A percentile compares a stretch with the other conserved stretches of the same genome.
Evolutionary conservation across 1,140 invertebrate species (phyloP).

Genomic region (Piezodorus guildinii): DNA sequence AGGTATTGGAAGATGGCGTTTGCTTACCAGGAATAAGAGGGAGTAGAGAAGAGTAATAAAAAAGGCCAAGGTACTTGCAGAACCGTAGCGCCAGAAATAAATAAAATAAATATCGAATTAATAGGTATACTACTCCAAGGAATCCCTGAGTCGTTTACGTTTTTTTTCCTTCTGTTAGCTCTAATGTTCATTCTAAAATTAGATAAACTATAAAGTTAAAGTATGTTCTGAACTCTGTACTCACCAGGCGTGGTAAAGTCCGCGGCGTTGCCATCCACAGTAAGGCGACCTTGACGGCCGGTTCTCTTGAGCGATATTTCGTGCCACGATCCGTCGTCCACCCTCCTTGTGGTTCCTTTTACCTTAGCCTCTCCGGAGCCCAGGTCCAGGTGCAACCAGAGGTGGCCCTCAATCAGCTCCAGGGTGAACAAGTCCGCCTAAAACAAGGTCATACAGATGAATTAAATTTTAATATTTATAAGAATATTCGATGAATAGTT

Average conservation of each 20-base stretch:
- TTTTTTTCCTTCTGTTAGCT: too few relatives aligned
- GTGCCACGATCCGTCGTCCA: slow-evolving; percentile 89
- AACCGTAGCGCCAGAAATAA: too few relatives aligned
- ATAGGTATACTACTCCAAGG: too few relatives aligned
- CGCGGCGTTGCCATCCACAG: slow-evolving; percentile 76
- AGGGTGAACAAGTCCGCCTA: slow-evolving; percentile 85
- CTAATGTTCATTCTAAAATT: not conserved
- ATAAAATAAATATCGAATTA: too few relatives aligned
- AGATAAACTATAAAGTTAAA: not conserved
- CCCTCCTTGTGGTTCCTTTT: slow-evolving; percentile 61
- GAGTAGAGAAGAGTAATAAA: too few relatives aligned
- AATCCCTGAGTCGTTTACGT: too few relatives aligned
- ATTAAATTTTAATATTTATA: too few relatives aligned
- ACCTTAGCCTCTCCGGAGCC: slow-evolving; percentile 83
- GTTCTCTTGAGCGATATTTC: slow-evolving; percentile 68
- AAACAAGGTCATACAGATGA: too few relatives aligned
- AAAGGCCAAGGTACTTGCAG: too few relatives aligned
- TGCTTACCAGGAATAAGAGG: too few relatives aligned
- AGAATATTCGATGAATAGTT: too few relatives aligned
- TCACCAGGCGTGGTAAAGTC: slow-evolving; percentile 78
- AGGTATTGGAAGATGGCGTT: too few relatives aligned
- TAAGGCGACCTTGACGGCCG: slow-evolving; percentile 72
- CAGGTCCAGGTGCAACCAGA: slow-evolving; percentile 82
- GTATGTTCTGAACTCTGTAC: not conserved
- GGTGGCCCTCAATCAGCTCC: slow-evolving; percentile 83